Base-by-base conservation (phyloP, 2,113 vertebrate genomes). In the Puntigrus tetrazona region DNA sequence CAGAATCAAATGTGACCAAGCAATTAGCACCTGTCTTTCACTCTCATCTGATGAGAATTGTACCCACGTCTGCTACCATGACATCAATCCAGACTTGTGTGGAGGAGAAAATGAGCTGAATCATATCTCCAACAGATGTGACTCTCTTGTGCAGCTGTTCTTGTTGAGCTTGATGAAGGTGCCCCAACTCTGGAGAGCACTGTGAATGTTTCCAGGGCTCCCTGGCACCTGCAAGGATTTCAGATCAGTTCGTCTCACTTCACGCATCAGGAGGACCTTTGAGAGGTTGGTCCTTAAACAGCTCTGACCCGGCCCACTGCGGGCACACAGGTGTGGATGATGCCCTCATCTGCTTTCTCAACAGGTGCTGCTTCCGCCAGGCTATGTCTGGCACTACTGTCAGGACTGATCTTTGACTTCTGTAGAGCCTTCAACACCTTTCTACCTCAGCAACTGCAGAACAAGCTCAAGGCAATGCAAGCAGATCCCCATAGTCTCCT, bases 11-110 rank as follows among this genome's bases (percentile, higher is more conserved):
- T 78, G 74, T 38, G 57, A 59, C 36, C 29, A 70, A 72, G 59
- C 59, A 80, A 47, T 65, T 80, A 65, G 38, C 78, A 47, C 78
- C 57, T 80, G 78, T 79, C 59, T 13, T 65, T 65, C 78, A 27
- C 57, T 55, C n/a, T 63, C n/a, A 29, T 43, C 55, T 61, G 52
- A 38, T 36, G 31, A 43, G 77, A 63, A 79, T 29, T 27, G 13
- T 20, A 45, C 14, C 22, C 55, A 59, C 11, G 55, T 61, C 55
- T 41, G 55, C 55, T 25, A 18, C n/a, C 41, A 7, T 80, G 36
- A 80, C 78, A 78, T 65, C 41, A 29, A 31, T 31, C 59, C 59
- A 65, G 38, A 80, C 27, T 8, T 65, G 78, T 84, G n/a, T 52
- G 55, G 7, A 83, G 43, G 65, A 55, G 20, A 20, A 41, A 84